Percentiles rank a stretch among this genome's conserved stretches.
Evolutionary conservation across 2,888 invertebrate species (phyloP).

Genomic region (Steinernema hermaphroditum): DNA sequence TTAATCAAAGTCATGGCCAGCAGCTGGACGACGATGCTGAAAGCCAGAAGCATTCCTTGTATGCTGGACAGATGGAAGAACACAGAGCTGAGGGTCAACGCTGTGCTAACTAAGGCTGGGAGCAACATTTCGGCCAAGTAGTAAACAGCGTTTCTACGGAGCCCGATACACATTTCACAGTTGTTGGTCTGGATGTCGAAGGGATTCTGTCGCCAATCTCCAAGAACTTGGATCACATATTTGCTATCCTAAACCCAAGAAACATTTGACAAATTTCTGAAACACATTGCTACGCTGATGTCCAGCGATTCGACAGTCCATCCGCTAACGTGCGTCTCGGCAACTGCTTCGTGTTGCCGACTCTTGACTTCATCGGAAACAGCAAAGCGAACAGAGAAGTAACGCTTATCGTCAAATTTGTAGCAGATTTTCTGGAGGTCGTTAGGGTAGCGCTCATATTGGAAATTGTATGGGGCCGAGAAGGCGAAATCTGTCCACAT

Average conservation of each 20-base stretch:
- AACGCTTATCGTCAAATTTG: slow-evolving; percentile 66
- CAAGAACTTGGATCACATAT: slow-evolving; percentile 59
- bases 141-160: slow-evolving; percentile 62
- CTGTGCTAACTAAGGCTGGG: slow-evolving; percentile 60
- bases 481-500: slow-evolving; percentile 64
- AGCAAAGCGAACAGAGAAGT: slow-evolving; percentile 62
- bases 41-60: slow-evolving; percentile 60
- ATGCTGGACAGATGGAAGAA: slow-evolving; percentile 62
- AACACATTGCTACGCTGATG: slow-evolving; percentile 47
- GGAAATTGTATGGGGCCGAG: slow-evolving; percentile 63
- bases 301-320: slow-evolving; percentile 63
- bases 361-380: slow-evolving; percentile 56
- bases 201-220: slow-evolving; percentile 64
- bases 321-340: slow-evolving; percentile 63
- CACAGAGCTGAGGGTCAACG: slow-evolving; percentile 63
- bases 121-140: slow-evolving; percentile 63
- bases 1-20: slow-evolving; percentile 58
- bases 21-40: slow-evolving; percentile 60
- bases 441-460: slow-evolving; percentile 63
- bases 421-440: slow-evolving; percentile 65
- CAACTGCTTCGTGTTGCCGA: slow-evolving; percentile 57
- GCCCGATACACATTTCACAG: slow-evolving; percentile 59
- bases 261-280: not conserved
- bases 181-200: slow-evolving; percentile 65
- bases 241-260: slow-evolving; percentile 63